A percentile compares a stretch with the other conserved stretches of the same genome.
Conservation (phyloP, 1,140 invertebrate species). For the Venustaconcha ellipsiformis region DNA sequence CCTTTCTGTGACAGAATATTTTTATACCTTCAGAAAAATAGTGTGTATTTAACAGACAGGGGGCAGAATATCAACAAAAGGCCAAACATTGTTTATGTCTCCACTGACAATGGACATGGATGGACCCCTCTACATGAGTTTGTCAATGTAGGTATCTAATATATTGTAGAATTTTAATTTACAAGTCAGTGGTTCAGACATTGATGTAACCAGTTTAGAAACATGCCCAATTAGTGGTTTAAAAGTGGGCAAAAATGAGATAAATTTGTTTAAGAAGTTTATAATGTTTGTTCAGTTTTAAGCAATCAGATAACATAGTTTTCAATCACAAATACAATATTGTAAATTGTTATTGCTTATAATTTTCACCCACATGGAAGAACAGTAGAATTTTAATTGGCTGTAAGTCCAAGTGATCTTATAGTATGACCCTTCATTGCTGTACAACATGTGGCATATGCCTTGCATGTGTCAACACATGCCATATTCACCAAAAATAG, state of each 20-base stretch:
- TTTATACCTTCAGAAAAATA: slow-evolving; percentile 38
- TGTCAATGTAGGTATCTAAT: slow-evolving; percentile 59
- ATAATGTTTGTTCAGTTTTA: neutral
- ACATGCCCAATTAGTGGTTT: neutral
- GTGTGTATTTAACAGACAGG: slow-evolving; percentile 61
- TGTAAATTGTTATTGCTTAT: neutral
- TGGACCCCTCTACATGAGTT: slow-evolving; percentile 67
- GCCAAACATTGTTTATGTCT: slow-evolving; percentile 66
- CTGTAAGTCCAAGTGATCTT: no score
- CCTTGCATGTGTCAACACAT: no score
- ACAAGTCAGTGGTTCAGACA: no score
- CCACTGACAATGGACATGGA: slow-evolving; percentile 52
- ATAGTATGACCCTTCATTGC: no score
- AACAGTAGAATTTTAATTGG: no score
- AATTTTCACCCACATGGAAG: neutral
- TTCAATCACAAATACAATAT: neutral
- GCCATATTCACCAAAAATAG: no score
- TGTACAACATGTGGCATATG: no score
- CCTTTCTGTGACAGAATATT: no score
- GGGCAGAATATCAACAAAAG: slow-evolving; percentile 66
- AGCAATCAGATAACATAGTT: no score
- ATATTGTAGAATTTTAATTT: neutral
- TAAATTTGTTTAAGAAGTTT: neutral
- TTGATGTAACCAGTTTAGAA: neutral
- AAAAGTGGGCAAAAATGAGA: neutral